Base-by-base conservation (phyloP, 37 sponge, comb jelly and placozoan genomes). In the Ianthella basta region DNA sequence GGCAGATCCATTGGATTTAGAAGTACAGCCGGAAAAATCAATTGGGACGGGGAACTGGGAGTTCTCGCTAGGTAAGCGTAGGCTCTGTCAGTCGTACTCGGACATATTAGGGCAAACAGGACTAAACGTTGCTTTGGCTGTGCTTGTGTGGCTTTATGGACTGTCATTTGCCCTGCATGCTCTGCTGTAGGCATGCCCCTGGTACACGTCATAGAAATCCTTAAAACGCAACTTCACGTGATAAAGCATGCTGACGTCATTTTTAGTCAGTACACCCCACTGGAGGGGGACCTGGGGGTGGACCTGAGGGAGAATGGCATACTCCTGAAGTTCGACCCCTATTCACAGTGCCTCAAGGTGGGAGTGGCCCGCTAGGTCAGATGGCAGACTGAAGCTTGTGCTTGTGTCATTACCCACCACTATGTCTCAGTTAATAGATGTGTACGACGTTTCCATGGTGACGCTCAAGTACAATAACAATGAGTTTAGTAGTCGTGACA, bases 221-320 rank as follows among this genome's bases (percentile, higher is more conserved):
- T 97, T 54, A 91, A 91, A 85, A 38, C 33, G 38, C 91, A 95
- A 29, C 87, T 86, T 59, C 18, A 79, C 37, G 56, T 66, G 6
- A 44, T 95, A 33, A 93, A 69, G 72, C 85, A 80, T 38, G 88
- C 91, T 10, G 91, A 89, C 10, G 72, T 97, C 55, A 84, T 60
- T 3, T 97, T 94, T 85, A 86, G 86, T 60, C 85, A 97, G n/a
- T 83, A 93, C 83, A 86, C 35, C 21, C 99, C 99, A 33, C 84
- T 96, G 36, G 92, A 89, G 0, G 37, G 55, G 39, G 95, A 98
- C 79, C 60, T 96, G 5, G 83, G 85, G 3, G 44, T 96, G 40
- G 91, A 98, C 82, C 90, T 98, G 59, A 84, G 82, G 24, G 83
- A 95, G 23, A 89, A 96, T 81, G 99, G 99, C 30, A 80, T 98